phyloP scores from a whole-genome alignment of 2,113 vertebrate genomes.

The Mungos mungo region DNA sequence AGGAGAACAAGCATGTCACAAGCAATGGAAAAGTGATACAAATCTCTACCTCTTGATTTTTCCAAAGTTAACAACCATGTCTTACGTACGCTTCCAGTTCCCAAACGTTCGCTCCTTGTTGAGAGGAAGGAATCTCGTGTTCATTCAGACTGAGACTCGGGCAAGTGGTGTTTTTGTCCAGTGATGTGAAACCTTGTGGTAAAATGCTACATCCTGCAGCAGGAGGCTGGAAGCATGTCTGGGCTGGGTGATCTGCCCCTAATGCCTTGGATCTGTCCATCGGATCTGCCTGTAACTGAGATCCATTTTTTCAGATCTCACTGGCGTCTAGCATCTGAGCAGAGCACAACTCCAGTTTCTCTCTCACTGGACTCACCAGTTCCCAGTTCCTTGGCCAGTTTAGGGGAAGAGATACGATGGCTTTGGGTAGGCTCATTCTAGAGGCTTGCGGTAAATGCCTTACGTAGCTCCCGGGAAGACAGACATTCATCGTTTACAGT shows the following conservation, averaged over 20 bases:
- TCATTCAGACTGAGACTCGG: not conserved
- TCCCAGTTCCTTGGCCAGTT: not conserved
- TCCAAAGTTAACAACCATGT: not conserved
- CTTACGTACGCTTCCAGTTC: not conserved
- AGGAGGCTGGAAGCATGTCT: not conserved
- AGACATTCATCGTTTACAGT: not conserved
- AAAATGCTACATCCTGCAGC: not conserved
- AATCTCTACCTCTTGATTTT: not conserved
- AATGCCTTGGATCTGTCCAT: fast-evolving
- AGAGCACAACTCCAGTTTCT: not conserved
- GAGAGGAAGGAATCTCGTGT: not conserved
- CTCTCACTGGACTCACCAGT: not conserved
- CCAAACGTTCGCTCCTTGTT: not conserved
- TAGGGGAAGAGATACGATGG: not conserved
- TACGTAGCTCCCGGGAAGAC: not conserved
- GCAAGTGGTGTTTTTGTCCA: not conserved
- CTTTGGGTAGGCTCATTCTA: not conserved
- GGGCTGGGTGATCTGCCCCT: no score
- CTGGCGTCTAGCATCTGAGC: not conserved
- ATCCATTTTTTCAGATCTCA: not conserved
- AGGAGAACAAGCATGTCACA: not conserved
- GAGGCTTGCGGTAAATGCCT: not conserved
- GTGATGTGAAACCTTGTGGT: not conserved
- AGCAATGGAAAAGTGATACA: constrained; percentile 39
- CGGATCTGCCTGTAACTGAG: not conserved